Evolutionary conservation across 2,888 invertebrate species (phyloP), one percentile per base, ranked within the genome.

Genomic region (Drosophila lacicola): DNA sequence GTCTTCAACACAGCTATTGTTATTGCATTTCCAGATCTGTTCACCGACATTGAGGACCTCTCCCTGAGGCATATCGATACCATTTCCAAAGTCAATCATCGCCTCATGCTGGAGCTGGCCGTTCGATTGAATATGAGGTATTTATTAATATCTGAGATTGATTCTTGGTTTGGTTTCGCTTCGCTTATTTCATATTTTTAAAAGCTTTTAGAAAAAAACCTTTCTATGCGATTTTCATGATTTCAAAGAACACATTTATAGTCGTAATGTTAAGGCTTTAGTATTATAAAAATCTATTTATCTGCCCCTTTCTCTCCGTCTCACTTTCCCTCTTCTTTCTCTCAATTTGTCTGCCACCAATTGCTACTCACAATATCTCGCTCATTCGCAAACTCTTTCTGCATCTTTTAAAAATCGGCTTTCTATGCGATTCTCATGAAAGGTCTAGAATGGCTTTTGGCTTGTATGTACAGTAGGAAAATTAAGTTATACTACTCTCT

Each of bases 71-170:
- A 93, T 51, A 91, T 93, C 46, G 93, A 93, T 58, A 92, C 92
- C 6, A 93, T 93, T 62, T 91, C 93, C 0, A 93, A 93, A 64
- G 92, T 92, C 2, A 92, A 92, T 70, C 92, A 92, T 80, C 92
- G 92, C 0, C 61, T 93, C 2, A 88, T 90, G 19, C 55, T 86
- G 13, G 89, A 92, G 34, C 70, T 93, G 69, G 89, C 91, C 33
- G 89, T 92, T 42, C 91, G 92, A 41, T 77, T 93, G 25, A 93
- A 93, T 67, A 92, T 93, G 65, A 91, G 84, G 93, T 93, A 70
- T 36, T 13, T 36, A 13, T 36, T 5, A 10, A 29, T 0, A 36
- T 17, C 33, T 11, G 17, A 4, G 4, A 4, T 6, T 6, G 3
- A 36, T 11, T 36, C 10, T 36, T 4, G 1, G 0, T 36, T 13